Conservation (phyloP, 2,113 vertebrate genomes). For the Petrocephalus microphthalmus region DNA sequence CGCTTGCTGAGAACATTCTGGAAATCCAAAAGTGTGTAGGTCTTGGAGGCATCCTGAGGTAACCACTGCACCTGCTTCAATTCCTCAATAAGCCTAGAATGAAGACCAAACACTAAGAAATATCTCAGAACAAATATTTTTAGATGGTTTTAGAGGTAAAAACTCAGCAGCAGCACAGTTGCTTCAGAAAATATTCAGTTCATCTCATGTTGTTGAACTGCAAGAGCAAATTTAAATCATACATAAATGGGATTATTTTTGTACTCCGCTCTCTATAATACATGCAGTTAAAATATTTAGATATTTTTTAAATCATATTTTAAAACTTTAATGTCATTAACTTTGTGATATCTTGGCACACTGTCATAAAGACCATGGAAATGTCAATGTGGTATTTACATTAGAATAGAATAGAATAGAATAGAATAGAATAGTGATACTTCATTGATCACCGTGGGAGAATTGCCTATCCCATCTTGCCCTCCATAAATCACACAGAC, state of each 20-base stretch:
- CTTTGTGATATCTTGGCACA: neutral
- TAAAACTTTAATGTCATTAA: neutral
- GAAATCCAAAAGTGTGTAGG: slow-evolving; percentile 58
- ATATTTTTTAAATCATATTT: neutral
- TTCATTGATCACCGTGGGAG: too few relatives aligned
- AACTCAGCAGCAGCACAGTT: neutral
- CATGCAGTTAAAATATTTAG: neutral
- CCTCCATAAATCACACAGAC: too few relatives aligned
- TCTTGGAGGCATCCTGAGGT: slow-evolving; percentile 46
- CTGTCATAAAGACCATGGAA: too few relatives aligned
- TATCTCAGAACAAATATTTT: neutral
- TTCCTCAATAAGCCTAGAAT: slow-evolving; percentile 62
- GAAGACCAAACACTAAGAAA: neutral
- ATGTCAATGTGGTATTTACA: too few relatives aligned
- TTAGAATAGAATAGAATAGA: too few relatives aligned
- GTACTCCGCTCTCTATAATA: neutral
- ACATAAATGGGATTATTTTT: neutral
- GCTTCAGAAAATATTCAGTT: neutral
- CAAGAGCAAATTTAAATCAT: neutral
- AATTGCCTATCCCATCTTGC: too few relatives aligned
- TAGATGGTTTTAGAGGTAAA: neutral
- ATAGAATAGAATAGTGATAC: too few relatives aligned
- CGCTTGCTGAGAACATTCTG: slow-evolving; percentile 38
- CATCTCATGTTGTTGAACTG: neutral
- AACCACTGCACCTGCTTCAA: slow-evolving; percentile 55